These are phyloP conservation scores for Sycophila sp. DNA, from an alignment of 1,140 invertebrate genomes.

Conservation along the genomic window DNA sequence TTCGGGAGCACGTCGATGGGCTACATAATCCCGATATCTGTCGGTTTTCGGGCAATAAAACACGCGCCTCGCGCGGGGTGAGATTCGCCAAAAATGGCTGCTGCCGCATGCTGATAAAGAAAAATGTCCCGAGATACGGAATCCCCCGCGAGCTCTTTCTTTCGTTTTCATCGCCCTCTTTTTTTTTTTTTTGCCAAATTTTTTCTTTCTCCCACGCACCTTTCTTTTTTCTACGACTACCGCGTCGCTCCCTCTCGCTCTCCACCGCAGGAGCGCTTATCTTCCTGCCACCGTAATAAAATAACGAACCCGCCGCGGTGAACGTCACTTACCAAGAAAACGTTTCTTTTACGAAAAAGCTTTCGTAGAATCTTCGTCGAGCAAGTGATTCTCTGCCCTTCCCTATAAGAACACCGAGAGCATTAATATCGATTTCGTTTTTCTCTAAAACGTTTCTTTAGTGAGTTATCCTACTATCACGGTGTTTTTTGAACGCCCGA, in stretches of 20 bases:
- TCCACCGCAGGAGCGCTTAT: slow-evolving; percentile 2
- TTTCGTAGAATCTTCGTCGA: no score
- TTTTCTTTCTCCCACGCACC: not conserved
- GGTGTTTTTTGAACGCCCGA: no score
- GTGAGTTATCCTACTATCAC: no score
- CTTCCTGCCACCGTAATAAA: slow-evolving; percentile 21
- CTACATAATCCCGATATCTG: slow-evolving; percentile 67
- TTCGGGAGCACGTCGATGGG: slow-evolving; percentile 41
- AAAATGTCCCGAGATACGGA: slow-evolving; percentile 57
- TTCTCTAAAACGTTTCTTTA: no score
- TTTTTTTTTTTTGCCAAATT: slow-evolving; percentile 33
- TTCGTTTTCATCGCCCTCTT: slow-evolving; percentile 34
- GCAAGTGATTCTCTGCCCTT: no score
- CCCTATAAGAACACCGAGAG: no score
- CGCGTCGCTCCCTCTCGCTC: not conserved
- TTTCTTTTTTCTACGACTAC: not conserved
- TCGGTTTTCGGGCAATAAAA: slow-evolving; percentile 69
- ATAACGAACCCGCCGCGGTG: no score
- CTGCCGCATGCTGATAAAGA: slow-evolving; percentile 61
- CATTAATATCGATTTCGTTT: no score
- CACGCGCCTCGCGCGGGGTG: slow-evolving; percentile 57
- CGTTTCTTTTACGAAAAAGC: no score
- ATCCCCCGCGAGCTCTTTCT: slow-evolving; percentile 43
- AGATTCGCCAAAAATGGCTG: slow-evolving; percentile 50
- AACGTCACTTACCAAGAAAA: no score